A percentile compares a stretch with the other conserved stretches of the same genome.
phyloP scores from a whole-genome alignment of 1,140 invertebrate genomes.

The Magallana angulata region DNA sequence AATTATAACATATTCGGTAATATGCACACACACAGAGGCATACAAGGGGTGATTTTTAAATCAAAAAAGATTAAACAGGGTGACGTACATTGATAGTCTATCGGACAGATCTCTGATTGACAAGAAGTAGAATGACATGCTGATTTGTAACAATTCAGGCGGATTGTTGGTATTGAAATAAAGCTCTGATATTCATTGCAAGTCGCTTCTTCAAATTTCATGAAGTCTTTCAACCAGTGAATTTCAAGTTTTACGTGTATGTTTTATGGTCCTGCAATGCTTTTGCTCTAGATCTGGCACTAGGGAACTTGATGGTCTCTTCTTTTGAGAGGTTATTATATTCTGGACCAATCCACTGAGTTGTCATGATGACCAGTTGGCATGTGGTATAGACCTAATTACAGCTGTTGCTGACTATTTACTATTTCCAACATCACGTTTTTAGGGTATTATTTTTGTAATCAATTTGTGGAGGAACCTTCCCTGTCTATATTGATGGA shows the following conservation, averaged over 20 bases:
- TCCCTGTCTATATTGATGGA: not conserved
- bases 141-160: conserved; percentile 10
- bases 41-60: not conserved
- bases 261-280: too few relatives aligned
- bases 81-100: not conserved
- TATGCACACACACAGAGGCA: not conserved
- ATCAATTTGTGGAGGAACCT: not conserved
- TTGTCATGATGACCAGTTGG: not conserved
- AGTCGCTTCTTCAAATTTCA: too few relatives aligned
- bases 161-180: too few relatives aligned
- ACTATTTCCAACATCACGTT: not conserved
- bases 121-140: not conserved
- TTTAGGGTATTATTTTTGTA: conserved; percentile 16
- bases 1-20: conserved; percentile 8
- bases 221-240: too few relatives aligned
- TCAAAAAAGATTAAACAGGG: not conserved
- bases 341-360: not conserved
- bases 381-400: not conserved
- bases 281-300: too few relatives aligned
- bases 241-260: too few relatives aligned
- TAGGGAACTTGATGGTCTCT: too few relatives aligned
- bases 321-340: too few relatives aligned
- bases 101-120: not conserved
- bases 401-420: not conserved
- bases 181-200: too few relatives aligned